These are phyloP conservation scores for Troglohyphantes excavatus DNA, from an alignment of 2,888 invertebrate genomes.

Conservation along the genomic window DNA sequence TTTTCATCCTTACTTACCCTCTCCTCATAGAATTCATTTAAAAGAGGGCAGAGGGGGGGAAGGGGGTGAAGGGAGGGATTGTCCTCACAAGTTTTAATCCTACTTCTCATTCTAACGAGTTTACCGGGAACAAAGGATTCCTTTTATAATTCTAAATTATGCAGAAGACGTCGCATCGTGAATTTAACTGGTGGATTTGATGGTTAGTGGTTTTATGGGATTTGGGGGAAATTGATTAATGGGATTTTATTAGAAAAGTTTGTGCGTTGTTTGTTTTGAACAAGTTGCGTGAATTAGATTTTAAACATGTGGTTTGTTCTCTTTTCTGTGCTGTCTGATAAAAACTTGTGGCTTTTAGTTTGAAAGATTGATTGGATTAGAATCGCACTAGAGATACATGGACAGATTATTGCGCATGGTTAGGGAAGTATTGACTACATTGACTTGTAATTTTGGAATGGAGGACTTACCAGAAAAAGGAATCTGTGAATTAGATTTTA, in stretches of 20 bases:
- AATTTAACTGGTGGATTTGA: not conserved
- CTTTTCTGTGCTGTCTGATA: too few species aligned
- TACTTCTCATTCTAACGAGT: conserved; percentile 36
- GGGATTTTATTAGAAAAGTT: not conserved
- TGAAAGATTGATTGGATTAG: too few species aligned
- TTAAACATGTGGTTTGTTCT: too few species aligned
- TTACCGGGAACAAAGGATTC: conserved; percentile 13
- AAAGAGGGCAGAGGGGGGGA: conserved; percentile 25
- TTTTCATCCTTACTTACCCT: not conserved
- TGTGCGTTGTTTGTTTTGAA: not conserved
- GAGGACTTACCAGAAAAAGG: too few species aligned
- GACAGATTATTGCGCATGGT: too few species aligned
- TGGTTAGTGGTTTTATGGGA: conserved; percentile 14
- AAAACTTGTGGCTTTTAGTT: too few species aligned
- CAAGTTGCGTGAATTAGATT: too few species aligned
- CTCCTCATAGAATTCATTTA: conserved; percentile 7
- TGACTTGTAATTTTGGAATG: too few species aligned
- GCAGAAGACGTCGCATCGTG: not conserved
- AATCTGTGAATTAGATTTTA: too few species aligned
- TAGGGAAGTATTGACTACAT: too few species aligned
- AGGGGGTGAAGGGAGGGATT: conserved; percentile 7
- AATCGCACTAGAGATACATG: too few species aligned
- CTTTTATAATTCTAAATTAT: not conserved
- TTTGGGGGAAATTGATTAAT: not conserved
- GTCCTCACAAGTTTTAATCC: conserved; percentile 9